Evolutionary conservation across 2,113 vertebrate species (phyloP), one percentile per base, ranked within the genome.

Genomic region (Chamaetylas fuelleborni): DNA sequence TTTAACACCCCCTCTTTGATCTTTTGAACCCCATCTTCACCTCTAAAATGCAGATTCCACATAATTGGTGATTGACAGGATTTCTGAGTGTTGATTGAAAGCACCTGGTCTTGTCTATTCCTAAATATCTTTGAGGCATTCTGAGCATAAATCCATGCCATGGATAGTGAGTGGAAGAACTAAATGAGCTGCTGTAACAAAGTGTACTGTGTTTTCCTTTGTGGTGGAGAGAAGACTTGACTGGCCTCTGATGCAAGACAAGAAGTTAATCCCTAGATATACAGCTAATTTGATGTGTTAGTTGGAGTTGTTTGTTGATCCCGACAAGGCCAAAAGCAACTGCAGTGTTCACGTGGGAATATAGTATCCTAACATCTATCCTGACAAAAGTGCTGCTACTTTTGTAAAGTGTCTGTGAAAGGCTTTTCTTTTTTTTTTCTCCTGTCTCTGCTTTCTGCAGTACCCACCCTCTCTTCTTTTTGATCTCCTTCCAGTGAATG

Each of bases 1-100:
- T 57, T 5, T 73, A 74, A 26, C 8, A n/a, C 3, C 3, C 1
- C 1, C 1, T 0, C 10, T 81, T 81, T 6, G 3, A 9, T 72
- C 11, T 45, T 64, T n/a, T 88, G n/a, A 86, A 72, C 19, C 4
- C 3, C 12, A 10, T 85, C 28, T 56, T 4, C 0, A 14, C 11
- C 22, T 92, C 61, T 71, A 19, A 74, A 84, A 53, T 69, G 25
- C 28, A 12, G 28, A 20, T 62, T 53, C 9, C 42, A 34, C 29
- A 5, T 86, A 19, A 23, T 19, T 5, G 12, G 12, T 53, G 36
- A 23, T n/a, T 56, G n/a, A 29, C 18, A 22, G 51, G 18, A 9
- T 76, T 91, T 76, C 29, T 48, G 16, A 29, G 20, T 4, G 1
- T 61, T 74, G 56, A 15, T 19, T 71, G 48, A 38, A 76, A 72